A percentile compares a stretch with the other conserved stretches of the same genome.
Conservation (phyloP, 2,797 vertebrate species). For the Gymnoscopelus braueri region DNA sequence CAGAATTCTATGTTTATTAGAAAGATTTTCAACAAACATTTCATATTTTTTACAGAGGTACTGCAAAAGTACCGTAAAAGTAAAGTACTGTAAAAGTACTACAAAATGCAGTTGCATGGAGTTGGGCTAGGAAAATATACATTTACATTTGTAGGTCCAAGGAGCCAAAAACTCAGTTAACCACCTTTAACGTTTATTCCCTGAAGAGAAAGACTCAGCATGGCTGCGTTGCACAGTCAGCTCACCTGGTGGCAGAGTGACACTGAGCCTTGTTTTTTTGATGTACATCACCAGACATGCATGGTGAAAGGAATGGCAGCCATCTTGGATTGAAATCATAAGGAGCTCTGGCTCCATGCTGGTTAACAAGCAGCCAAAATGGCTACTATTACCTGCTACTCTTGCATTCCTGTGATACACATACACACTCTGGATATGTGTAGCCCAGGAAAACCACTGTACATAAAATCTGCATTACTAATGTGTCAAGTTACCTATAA, state of each 20-base stretch:
- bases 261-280: constrained; percentile 4
- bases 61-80: constrained; percentile 40
- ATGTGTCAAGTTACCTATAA: constrained; percentile 51
- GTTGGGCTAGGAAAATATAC: constrained; percentile 24
- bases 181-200: constrained; percentile 1
- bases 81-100: constrained; percentile 58
- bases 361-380: constrained; percentile 44
- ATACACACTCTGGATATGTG: constrained; percentile 22
- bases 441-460: constrained; percentile 44
- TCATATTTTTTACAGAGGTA: constrained; percentile 67
- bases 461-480: constrained; percentile 64
- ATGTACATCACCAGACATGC: constrained; percentile 11
- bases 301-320: constrained; percentile 30
- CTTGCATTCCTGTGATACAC: constrained; percentile 5
- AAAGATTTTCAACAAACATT: constrained; percentile 73
- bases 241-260: not conserved
- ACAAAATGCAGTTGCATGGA: constrained; percentile 60
- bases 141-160: constrained; percentile 33
- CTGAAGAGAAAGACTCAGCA: constrained; percentile 11
- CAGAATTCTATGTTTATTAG: constrained; percentile 85
- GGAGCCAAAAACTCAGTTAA: constrained; percentile 21
- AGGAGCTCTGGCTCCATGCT: constrained; percentile 1
- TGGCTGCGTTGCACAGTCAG: not conserved
- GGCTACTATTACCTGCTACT: constrained; percentile 26
- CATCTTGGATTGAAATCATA: constrained; percentile 42